Percentiles rank a stretch among this genome's conserved stretches.
Evolutionary conservation across 1,140 invertebrate species (phyloP).

Genomic region (Atta colombica): DNA sequence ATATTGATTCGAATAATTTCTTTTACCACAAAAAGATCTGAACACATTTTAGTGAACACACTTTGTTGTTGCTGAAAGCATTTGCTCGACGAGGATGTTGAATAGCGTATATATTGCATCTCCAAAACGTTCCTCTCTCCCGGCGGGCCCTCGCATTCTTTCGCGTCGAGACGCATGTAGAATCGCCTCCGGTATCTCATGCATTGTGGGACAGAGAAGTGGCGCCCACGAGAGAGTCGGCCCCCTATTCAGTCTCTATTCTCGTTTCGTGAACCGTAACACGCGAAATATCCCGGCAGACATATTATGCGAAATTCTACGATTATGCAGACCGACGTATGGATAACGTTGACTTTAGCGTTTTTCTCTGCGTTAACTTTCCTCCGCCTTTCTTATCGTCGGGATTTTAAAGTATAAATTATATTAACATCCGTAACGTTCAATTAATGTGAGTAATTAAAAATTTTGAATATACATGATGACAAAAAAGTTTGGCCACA

Average conservation of each 20-base stretch:
- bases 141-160: slow-evolving; percentile 26
- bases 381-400: not conserved
- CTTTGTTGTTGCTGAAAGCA: slow-evolving; percentile 12
- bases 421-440: not conserved
- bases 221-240: slow-evolving; percentile 15
- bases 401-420: not conserved
- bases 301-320: slow-evolving; percentile 28
- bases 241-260: slow-evolving; percentile 62
- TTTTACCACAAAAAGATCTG: not conserved
- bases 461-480: not conserved
- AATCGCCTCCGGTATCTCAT: slow-evolving; percentile 55
- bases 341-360: not conserved
- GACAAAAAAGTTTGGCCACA: too few relatives aligned
- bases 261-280: slow-evolving; percentile 68
- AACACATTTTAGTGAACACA: not conserved
- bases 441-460: not conserved
- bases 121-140: slow-evolving; percentile 42
- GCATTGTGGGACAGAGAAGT: slow-evolving; percentile 60
- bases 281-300: slow-evolving; percentile 61
- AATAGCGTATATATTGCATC: slow-evolving; percentile 57
- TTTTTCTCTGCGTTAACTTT: not conserved
- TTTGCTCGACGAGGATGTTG: slow-evolving; percentile 15
- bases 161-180: slow-evolving; percentile 12
- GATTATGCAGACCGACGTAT: slow-evolving; percentile 23
- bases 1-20: slow-evolving; percentile 18